These are phyloP conservation scores for Gracilinanus agilis DNA, from an alignment of 2,113 vertebrate species.

Conservation along the genomic window DNA sequence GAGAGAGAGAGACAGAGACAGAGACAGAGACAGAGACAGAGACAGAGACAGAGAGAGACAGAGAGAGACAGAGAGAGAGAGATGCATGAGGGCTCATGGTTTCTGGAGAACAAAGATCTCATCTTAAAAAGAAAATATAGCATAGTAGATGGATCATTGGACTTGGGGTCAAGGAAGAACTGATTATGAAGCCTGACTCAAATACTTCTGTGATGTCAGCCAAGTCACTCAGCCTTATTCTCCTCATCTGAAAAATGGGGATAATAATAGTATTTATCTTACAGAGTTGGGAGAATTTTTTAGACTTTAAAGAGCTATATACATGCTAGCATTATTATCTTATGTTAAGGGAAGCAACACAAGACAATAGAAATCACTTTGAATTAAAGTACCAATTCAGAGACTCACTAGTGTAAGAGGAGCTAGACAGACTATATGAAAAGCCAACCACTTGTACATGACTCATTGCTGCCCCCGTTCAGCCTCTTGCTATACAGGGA, in stretches of 20 bases:
- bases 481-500: background rate
- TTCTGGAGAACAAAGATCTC: background rate
- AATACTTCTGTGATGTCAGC: background rate
- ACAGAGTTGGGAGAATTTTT: background rate
- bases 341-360: background rate
- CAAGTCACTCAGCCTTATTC: background rate
- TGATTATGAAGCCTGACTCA: background rate
- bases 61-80: no score
- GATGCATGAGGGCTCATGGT: background rate
- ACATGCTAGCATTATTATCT: background rate
- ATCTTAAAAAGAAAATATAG: background rate
- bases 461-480: background rate
- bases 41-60: no score
- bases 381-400: background rate
- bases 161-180: background rate
- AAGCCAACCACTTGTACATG: background rate
- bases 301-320: background rate
- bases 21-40: no score
- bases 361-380: background rate
- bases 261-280: background rate
- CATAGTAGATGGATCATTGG: background rate
- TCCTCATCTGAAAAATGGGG: background rate
- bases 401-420: background rate
- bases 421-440: background rate
- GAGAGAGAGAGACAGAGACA: no score